Evolutionary conservation across 2,888 invertebrate genomes (phyloP), one percentile per base, ranked within the genome.

Genomic region (Eupithecia subumbrata): DNA sequence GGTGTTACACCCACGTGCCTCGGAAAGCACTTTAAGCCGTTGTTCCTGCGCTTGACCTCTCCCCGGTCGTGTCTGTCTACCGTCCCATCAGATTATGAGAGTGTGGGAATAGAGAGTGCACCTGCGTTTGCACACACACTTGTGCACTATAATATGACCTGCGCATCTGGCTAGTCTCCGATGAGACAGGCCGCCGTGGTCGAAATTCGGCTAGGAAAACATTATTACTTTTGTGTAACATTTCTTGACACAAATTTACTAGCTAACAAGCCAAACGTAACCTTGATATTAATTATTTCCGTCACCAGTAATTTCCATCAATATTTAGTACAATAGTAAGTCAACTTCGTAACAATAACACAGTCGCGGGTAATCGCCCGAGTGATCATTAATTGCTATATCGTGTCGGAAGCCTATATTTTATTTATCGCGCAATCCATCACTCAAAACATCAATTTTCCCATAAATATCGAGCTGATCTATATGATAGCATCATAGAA

Each of bases 371-470:
- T 68, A 71, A 71, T 71, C 71, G 18, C 25, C 40, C 43, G 71
- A 71, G 9, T 48, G 64, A 48, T 48, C 64, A 72, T 45, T 79
- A 79, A 81, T 76, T 76, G 77, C 69, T 60, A 73, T 76, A 56
- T 79, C 78, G 78, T 79, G 78, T 64, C 8, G 68, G 56, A 37
- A 34, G 70, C 14, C 40, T 45, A 45, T 68, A 60, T 69, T 78
- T 75, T 84, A 82, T 76, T 79, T 77, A 75, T 75, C 81, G 79
- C 75, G 76, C 81, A 60, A 83, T 74, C 77, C 76, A 81, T 80
- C 78, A 78, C 75, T 68, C 56, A 72, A 64, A 69, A 71, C 76
- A 77, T 70, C 71, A 66, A 77, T 77, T 76, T 71, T 40, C 25
- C 56, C 34, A 22, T 73, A 22, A n/a, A 56, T 60, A 60, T 60